phyloP scores from a whole-genome alignment of 37 sponge, comb jelly and placozoan genomes.

The Aplysina aerophoba region DNA sequence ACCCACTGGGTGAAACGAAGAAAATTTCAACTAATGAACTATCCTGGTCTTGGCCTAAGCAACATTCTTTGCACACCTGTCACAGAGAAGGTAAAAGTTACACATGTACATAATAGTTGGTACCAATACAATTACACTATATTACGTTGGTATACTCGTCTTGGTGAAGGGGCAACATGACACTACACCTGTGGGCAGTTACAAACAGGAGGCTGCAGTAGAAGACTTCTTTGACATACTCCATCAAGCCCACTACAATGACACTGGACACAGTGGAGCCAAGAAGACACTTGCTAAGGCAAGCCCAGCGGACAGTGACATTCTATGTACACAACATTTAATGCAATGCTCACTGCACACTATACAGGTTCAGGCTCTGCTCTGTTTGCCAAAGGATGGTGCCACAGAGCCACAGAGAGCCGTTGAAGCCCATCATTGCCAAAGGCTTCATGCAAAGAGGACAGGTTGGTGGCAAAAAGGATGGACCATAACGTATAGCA shows the following conservation, averaged over 20 bases:
- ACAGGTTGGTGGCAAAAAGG: neutral
- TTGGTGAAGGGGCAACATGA: too few species aligned
- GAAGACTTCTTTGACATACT: too few species aligned
- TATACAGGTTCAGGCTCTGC: constrained; percentile 6
- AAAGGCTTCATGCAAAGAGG: constrained; percentile 7
- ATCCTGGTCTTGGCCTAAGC: neutral
- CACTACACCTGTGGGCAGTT: too few species aligned
- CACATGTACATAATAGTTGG: too few species aligned
- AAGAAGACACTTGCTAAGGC: neutral
- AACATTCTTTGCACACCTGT: neutral
- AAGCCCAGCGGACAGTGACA: neutral
- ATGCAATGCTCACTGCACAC: too few species aligned
- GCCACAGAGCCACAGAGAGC: neutral
- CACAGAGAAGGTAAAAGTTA: neutral
- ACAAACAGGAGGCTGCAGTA: too few species aligned
- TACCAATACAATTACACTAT: too few species aligned
- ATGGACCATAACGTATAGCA: too few species aligned
- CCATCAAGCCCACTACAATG: too few species aligned
- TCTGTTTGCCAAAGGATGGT: too few species aligned
- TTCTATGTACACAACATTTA: neutral
- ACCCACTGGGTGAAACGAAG: constrained; percentile 4
- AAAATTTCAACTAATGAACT: neutral
- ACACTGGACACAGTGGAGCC: too few species aligned
- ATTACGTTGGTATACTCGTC: too few species aligned
- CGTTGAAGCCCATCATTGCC: neutral